Evolutionary conservation across 1,140 invertebrate species (phyloP), one percentile per base, ranked within the genome.

Genomic region (silkworm (Bombyx mori)): DNA sequence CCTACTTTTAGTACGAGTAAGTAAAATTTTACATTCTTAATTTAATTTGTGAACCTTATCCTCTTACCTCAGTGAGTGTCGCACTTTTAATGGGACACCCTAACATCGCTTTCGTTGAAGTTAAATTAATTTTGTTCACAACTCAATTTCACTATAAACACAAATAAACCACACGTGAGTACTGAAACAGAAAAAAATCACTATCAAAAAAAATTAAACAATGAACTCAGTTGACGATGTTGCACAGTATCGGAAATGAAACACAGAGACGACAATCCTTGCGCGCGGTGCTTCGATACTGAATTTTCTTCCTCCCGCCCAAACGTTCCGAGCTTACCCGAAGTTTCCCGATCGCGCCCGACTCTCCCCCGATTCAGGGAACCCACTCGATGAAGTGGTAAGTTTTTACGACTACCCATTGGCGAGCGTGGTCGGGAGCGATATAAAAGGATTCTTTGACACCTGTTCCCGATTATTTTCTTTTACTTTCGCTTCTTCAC

Each of bases 341-440:
- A 74, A 48, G 35, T 26, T 7, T 6, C 42, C 57, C 79, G 77
- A 76, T 22, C 44, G 35, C 48, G 43, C 44, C 73, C 79, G 79
- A 81, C 54, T 63, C 58, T 48, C 62, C 61, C 59, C 59, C 77
- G 75, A 81, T 75, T 78, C 71, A 75, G 69, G 71, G 74, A 78
- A 77, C 68, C 82, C 73, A 81, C 77, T 81, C 75, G 79, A 83
- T 86, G 82, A 82, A 86, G 82, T 83, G 82, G 80, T 83, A 83
- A 83, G 77, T 82, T 86, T 86, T 86, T 86, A 86, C 69, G 79
- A 79, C 73, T 65, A 68, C 70, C 73, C 73, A 71, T 75, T 72
- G 74, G 67, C 69, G 71, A 78, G 69, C 61, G 66, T 57, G 70
- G 70, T 75, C 65, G 66, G 68, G 66, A 77, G 70, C 71, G 72